A percentile compares a stretch with the other conserved stretches of the same genome.
Evolutionary conservation across 2,113 vertebrate species (phyloP).

Genomic region (Cyprinodon tularosa): DNA sequence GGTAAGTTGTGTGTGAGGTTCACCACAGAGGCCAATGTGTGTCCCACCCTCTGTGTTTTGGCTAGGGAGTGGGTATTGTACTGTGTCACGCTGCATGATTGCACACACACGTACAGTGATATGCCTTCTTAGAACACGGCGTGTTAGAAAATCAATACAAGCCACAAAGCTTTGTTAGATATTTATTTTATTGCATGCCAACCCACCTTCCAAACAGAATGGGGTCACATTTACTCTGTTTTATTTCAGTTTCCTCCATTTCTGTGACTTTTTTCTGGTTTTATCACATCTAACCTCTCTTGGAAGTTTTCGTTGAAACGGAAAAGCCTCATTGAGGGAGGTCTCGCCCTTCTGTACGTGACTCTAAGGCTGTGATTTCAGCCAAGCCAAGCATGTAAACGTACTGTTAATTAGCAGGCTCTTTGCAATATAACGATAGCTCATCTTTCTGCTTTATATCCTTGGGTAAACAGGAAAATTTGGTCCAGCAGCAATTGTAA

Average conservation of each 20-base stretch:
- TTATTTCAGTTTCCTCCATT: slow-evolving; percentile 26
- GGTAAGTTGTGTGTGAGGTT: slow-evolving; percentile 38
- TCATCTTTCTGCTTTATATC: slow-evolving; percentile 22
- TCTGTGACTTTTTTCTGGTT: slow-evolving; percentile 38
- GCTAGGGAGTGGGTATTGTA: slow-evolving; percentile 62
- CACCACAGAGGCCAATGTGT: slow-evolving; percentile 36
- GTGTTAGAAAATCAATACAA: slow-evolving; percentile 48
- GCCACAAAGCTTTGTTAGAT: slow-evolving; percentile 40
- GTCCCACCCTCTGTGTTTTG: slow-evolving; percentile 75
- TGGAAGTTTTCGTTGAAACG: slow-evolving; percentile 50
- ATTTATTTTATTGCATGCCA: slow-evolving; percentile 13
- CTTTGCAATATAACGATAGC: neutral
- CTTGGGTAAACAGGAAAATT: slow-evolving; percentile 27
- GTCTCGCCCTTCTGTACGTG: slow-evolving; percentile 57
- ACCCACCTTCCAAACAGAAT: slow-evolving; percentile 1
- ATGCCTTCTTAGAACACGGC: slow-evolving; percentile 33
- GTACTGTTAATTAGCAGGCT: slow-evolving; percentile 32
- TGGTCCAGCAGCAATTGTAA: neutral
- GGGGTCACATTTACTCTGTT: slow-evolving; percentile 34
- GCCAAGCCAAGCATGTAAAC: slow-evolving; percentile 47
- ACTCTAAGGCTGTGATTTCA: slow-evolving; percentile 30
- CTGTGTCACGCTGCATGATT: slow-evolving; percentile 31
- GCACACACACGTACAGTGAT: slow-evolving; percentile 15
- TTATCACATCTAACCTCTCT: slow-evolving; percentile 54
- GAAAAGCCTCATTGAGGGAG: slow-evolving; percentile 35